These are phyloP conservation scores for Catharus ustulatus DNA, from an alignment of 2,797 vertebrate genomes.

Conservation along the genomic window DNA sequence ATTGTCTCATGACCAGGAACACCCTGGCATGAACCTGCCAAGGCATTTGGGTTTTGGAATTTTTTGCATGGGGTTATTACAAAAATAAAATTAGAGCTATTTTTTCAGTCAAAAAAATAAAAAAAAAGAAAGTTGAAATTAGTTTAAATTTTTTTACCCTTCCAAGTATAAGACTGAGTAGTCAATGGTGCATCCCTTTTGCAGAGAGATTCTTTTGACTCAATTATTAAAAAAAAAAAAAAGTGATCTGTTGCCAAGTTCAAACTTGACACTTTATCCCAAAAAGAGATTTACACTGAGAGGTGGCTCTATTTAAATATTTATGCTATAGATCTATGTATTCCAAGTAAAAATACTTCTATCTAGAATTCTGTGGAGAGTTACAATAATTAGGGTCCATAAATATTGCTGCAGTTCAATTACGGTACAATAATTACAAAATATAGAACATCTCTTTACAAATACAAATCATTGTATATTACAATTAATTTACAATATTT, in stretches of 20 bases:
- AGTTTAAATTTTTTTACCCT: constrained; percentile 32
- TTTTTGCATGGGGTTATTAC: neutral
- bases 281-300: constrained; percentile 71
- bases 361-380: constrained; percentile 82
- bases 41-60: neutral
- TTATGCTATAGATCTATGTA: constrained; percentile 80
- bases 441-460: constrained; percentile 99
- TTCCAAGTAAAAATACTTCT: constrained; percentile 86
- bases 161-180: constrained; percentile 55
- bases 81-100: constrained; percentile 59
- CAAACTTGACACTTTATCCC: constrained; percentile 72
- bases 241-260: constrained; percentile 70
- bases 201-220: constrained; percentile 78
- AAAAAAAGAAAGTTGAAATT: constrained; percentile 1
- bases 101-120: neutral
- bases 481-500: constrained; percentile 95
- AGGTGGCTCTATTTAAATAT: constrained; percentile 78
- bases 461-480: constrained; percentile 92
- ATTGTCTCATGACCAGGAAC: neutral
- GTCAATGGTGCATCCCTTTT: constrained; percentile 80
- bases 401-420: constrained; percentile 96
- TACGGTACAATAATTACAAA: constrained; percentile 98
- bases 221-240: constrained; percentile 79
- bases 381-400: constrained; percentile 87
- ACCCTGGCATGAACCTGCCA: neutral